Conservation (phyloP, 2,113 vertebrate species). For the Ptilonorhynchus violaceus region DNA sequence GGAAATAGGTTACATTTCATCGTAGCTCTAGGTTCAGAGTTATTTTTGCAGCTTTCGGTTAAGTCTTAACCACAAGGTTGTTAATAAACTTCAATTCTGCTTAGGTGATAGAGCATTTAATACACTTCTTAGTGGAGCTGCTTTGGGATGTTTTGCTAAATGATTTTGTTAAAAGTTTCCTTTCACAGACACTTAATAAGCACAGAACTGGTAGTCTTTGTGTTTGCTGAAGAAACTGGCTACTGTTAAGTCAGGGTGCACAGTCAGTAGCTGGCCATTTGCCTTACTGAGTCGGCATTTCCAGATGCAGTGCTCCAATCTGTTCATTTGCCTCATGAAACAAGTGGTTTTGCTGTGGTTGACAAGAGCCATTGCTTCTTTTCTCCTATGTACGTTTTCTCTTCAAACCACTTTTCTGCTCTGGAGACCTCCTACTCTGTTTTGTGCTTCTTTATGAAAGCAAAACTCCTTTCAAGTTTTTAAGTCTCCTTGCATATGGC, state of each 20-base stretch:
- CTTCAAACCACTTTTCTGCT: background rate
- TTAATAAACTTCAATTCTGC: background rate
- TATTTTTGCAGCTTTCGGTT: background rate
- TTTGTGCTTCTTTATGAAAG: background rate
- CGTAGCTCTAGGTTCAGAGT: background rate
- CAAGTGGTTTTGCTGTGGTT: background rate
- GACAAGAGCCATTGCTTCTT: background rate
- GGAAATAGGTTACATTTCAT: background rate
- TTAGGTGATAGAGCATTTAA: background rate
- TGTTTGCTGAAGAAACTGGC: background rate
- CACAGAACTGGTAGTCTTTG: background rate
- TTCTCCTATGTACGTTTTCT: background rate
- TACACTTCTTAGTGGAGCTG: background rate
- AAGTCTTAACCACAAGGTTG: background rate
- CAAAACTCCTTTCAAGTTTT: background rate
- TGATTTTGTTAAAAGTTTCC: background rate
- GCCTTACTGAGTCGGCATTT: conserved; percentile 45
- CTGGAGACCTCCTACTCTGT: background rate
- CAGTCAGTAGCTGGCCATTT: conserved; percentile 22
- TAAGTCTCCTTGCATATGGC: background rate
- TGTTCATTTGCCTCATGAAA: background rate
- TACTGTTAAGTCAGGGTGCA: background rate
- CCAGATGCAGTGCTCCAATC: background rate
- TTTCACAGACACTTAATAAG: background rate
- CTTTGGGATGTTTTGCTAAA: background rate